Evolutionary conservation across 2,113 vertebrate species (phyloP), one percentile per base, ranked within the genome.

Genomic region (Drymodes brunneopygia): DNA sequence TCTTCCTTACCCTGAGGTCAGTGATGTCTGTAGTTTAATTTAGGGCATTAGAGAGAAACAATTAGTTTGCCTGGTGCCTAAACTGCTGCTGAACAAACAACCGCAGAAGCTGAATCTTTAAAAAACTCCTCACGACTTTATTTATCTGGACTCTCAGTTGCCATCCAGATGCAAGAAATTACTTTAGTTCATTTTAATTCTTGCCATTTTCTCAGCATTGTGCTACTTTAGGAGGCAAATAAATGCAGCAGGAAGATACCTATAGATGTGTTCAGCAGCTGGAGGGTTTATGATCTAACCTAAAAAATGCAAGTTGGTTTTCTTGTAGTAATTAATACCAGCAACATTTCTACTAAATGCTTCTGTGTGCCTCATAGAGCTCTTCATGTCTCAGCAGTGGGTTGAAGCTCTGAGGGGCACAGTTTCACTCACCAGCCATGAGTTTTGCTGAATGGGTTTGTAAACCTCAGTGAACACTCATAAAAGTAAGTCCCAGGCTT

Each of bases 311-410:
- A 95, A 93, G 86, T 92, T 95, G 85, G 54, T 92, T 97, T 96
- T 94, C 93, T 93, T 94, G 84, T 47, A 66, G 89, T 97, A 97
- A 97, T 97, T 97, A 97, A 96, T 97, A 95, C 92, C 87, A 96
- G 93, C 70, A 95, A 94, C 58, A n/a, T 89, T 96, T 95, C 88
- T 83, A 51, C 94, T 95, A 92, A 97, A 92, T 85, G 86, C 89
- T 96, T 96, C 81, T 94, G 77, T 93, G 77, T 92, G 91, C 77
- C 65, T 97, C 31, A 12, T 28, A 69, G 79, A 86, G 36, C 69
- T 95, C 40, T 75, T 92, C 86, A 83, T 53, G 65, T 94, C 95
- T 94, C 96, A 95, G 92, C 94, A 84, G 92, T 94, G 75, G 96
- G 86, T 25, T 93, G 89, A 86, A 95, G 62, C 54, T 97, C 93